Evolutionary conservation across 2,888 invertebrate genomes (phyloP).

Genomic region (Drosophila setosimentum): DNA sequence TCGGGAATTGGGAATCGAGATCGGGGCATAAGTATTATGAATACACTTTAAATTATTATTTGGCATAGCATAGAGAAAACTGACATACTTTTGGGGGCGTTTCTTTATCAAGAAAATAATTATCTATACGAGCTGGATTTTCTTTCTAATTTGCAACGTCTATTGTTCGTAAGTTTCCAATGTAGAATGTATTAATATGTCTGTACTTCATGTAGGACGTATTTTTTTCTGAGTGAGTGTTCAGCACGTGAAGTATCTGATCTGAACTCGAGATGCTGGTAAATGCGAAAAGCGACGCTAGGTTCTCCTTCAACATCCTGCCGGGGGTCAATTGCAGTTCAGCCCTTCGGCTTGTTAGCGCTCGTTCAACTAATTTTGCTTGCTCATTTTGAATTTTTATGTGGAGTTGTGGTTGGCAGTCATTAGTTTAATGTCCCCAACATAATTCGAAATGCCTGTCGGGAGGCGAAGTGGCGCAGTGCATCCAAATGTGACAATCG

Average conservation of each 20-base stretch:
- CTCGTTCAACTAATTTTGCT: constrained; percentile 16
- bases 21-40: constrained; percentile 39
- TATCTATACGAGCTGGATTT: background rate
- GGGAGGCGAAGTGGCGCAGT: constrained; percentile 26
- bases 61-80: background rate
- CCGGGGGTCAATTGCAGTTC: constrained; percentile 65
- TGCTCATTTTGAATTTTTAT: constrained; percentile 43
- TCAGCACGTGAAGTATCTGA: constrained; percentile 20
- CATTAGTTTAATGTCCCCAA: constrained; percentile 71
- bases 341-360: constrained; percentile 53
- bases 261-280: background rate
- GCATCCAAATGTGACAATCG: constrained; percentile 61
- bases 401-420: constrained; percentile 51
- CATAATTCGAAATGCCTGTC: constrained; percentile 51
- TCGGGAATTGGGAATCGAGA: constrained; percentile 19
- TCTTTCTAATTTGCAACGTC: background rate
- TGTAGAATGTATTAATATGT: background rate
- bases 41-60: constrained; percentile 25
- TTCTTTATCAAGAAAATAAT: background rate
- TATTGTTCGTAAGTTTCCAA: background rate
- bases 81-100: background rate
- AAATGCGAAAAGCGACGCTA: constrained; percentile 46
- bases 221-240: constrained; percentile 3
- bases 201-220: background rate
- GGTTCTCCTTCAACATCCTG: constrained; percentile 58